phyloP scores from a whole-genome alignment of 2,888 invertebrate genomes.

The Artemia sinica region DNA sequence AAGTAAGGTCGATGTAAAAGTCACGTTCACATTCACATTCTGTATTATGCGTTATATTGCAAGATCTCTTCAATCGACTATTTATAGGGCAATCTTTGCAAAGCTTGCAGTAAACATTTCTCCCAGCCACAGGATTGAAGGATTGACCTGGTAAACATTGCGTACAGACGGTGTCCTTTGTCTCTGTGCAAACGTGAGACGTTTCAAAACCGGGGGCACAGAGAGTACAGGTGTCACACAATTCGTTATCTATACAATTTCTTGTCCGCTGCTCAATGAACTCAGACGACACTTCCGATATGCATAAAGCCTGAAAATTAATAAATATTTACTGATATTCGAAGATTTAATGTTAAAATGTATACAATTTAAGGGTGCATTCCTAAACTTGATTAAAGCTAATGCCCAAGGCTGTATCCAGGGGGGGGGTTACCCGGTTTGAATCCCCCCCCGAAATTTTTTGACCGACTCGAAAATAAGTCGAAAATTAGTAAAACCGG shows the following conservation, averaged over 20 bases:
- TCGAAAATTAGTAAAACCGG: too few relatives aligned
- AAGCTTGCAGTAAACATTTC: conserved; percentile 26
- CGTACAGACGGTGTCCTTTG: conserved; percentile 27
- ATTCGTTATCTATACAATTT: background rate
- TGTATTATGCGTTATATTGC: conserved; percentile 30
- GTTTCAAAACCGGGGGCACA: conserved; percentile 10
- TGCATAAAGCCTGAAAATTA: background rate
- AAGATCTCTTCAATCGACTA: conserved; percentile 26
- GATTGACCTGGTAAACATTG: conserved; percentile 27
- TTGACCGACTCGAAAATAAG: too few relatives aligned
- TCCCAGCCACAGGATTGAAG: conserved; percentile 26
- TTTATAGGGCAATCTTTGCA: conserved; percentile 28
- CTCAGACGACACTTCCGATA: background rate
- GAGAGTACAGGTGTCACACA: background rate
- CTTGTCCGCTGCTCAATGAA: conserved; percentile 5
- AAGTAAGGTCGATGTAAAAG: conserved; percentile 27
- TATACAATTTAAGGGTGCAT: too few relatives aligned
- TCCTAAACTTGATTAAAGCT: too few relatives aligned
- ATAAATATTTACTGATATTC: too few relatives aligned
- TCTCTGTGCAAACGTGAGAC: background rate
- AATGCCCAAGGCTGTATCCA: too few relatives aligned
- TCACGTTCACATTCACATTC: conserved; percentile 29
- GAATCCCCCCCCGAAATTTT: too few relatives aligned
- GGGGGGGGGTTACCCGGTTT: too few relatives aligned
- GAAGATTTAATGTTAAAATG: too few relatives aligned